Evolutionary conservation across 2,113 vertebrate genomes (phyloP).

Genomic region (Mobula birostris): DNA sequence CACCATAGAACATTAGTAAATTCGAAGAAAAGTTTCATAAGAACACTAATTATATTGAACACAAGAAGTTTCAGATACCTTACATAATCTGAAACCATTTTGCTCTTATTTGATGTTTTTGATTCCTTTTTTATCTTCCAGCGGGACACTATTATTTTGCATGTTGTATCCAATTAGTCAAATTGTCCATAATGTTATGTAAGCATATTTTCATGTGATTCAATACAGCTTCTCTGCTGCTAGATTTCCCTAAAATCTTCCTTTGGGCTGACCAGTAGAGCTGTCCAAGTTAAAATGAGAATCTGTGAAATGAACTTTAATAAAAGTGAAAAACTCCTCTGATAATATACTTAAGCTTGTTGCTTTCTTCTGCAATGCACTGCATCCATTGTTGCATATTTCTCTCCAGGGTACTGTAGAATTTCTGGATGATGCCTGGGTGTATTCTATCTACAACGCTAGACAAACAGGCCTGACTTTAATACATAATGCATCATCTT

Average conservation of each 20-base stretch:
- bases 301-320: background rate
- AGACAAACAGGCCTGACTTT: background rate
- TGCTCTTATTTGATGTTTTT: no score
- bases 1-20: no score
- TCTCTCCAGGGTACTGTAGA: background rate
- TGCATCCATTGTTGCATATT: background rate
- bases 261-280: background rate
- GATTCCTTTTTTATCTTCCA: no score
- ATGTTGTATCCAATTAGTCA: no score
- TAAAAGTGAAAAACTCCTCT: background rate
- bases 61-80: background rate
- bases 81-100: no score
- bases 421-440: background rate
- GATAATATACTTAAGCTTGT: background rate
- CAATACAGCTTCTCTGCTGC: background rate
- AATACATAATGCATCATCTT: background rate
- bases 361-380: background rate
- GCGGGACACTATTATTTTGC: no score
- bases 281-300: background rate
- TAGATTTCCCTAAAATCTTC: background rate
- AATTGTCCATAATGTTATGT: background rate
- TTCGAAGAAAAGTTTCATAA: background rate
- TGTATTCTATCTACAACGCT: background rate
- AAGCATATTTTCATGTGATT: background rate
- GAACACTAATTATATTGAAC: background rate